These are phyloP conservation scores for Drosophila lacteicornis DNA, from an alignment of 1,140 invertebrate genomes.

Conservation along the genomic window DNA sequence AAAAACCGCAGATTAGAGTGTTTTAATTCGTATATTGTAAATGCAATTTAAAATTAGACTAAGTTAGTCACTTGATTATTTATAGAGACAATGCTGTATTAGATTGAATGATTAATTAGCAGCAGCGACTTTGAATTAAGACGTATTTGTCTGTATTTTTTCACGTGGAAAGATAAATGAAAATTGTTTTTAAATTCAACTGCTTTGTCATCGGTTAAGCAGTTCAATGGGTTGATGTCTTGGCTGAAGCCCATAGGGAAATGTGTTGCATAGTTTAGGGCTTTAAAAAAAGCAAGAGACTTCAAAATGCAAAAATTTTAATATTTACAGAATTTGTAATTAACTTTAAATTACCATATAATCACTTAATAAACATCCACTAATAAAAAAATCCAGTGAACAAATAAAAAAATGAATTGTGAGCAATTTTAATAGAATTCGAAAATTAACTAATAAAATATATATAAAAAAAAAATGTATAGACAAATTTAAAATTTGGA, in stretches of 20 bases:
- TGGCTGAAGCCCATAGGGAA: not conserved
- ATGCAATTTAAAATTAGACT: conserved; percentile 3
- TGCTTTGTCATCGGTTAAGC: not conserved
- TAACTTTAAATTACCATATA: too few relatives aligned
- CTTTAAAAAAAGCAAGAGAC: not conserved
- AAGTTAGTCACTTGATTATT: conserved; percentile 4
- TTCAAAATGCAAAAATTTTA: too few relatives aligned
- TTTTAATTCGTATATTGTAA: not conserved
- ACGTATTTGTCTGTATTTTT: not conserved
- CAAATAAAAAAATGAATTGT: not conserved
- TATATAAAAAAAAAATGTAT: too few relatives aligned
- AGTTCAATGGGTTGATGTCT: conserved; percentile 11
- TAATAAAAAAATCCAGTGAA: not conserved
- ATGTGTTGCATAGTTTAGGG: conserved; percentile 15
- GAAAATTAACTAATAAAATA: too few relatives aligned
- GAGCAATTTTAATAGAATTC: too few relatives aligned
- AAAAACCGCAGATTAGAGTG: not conserved
- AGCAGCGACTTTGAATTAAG: not conserved
- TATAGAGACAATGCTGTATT: not conserved
- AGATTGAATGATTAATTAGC: not conserved
- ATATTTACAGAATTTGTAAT: too few relatives aligned
- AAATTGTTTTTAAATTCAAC: not conserved
- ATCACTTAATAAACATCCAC: too few relatives aligned
- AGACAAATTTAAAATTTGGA: too few relatives aligned
- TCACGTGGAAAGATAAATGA: too few relatives aligned